Evolutionary conservation across 35 echinoderm and acorn worm species (phyloP), one percentile per base, ranked within the genome.

Genomic region (Heliocidaris erythrogramma): DNA sequence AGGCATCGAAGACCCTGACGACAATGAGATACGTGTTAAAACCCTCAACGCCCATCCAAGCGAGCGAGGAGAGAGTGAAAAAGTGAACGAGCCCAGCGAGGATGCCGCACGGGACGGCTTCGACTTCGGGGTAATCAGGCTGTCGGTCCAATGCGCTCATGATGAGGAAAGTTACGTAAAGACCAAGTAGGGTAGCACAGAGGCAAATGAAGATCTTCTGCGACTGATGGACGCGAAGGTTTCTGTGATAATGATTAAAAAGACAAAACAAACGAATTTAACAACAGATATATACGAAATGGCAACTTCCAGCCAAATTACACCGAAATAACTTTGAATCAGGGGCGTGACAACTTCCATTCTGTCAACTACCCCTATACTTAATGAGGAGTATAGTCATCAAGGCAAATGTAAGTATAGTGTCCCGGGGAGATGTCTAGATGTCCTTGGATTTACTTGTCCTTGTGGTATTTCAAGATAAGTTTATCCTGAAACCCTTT

Each of bases 1-100:
- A 86, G 11, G 94, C 47, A 94, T 96, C 91, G 85, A 96, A 97
- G 35, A 97, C 97, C 30, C 92, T 84, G 30, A 97, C 97, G 18
- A 97, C 47, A 48, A 94, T 94, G 30, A 94, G 88, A 32, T 97
- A 96, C 29, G 95, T 94, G 69, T 97, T 96, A n/a, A 94, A 21
- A 21, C 95, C 96, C 88, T 97, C 95, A 18, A 96, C 96, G 12
- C 92, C 93, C 96, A 97, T 97, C 96, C 96, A 97, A 31, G 85
- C 86, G 5, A 97, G 86, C 13, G 96, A 90, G n/a, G 95, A 50
- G 9, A 97, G 93, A 30, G 91, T 90, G 47, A 97, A 97, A 84
- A 96, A 97, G 48, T 97, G 96, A 24, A 97, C 48, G 59, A 97
- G 69, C 27, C 87, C 96, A 6, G 95, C 96, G 0, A 96, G 93